Base-by-base conservation (phyloP, 2,888 invertebrate genomes). In the Mimachlamys varia region DNA sequence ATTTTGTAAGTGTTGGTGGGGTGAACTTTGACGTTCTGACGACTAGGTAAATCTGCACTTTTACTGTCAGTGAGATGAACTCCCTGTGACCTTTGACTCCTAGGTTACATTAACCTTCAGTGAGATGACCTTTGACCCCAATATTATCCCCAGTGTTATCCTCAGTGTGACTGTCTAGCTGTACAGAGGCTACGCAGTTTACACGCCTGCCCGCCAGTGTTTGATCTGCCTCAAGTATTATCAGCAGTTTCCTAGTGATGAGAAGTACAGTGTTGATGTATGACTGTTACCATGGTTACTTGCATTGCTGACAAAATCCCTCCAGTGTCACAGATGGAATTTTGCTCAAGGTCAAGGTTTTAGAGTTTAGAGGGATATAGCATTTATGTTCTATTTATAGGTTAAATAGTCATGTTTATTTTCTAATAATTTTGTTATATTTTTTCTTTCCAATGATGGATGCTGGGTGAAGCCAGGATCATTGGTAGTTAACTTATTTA, bases 301-400 rank as follows among this genome's bases (percentile, higher is more conserved):
- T 76, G 76, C 19, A 15, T 76, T 76, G 76, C 76, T 76, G 76
- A 76, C 76, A 76, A 76, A 76, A 76, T 76, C 76, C 76, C 76
- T 76, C 76, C 76, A 76, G 76, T 76, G 76, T 76, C 76, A 76
- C 76, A 76, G 76, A 76, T 76, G 76, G 76, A 76, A 76, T 27
- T 76, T 76, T 76, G 76, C 76, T 76, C 76, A 76, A 76, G 76
- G 76, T 76, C 58, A 19, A 58, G 58, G 22, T 58, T 22, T n/a
- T 22, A 33, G 7, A 62, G 62, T 62, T 62, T n/a, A 76, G 76
- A 76, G 76, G 76, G 76, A 76, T 33, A 33, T 76, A 76, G 58
- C 53, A 53, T 53, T 53, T 53, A 10, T 58, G 58, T 76, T 76
- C 76, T 76, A 76, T 76, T 76, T 76, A 76, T 76, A 76, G 76